Conservation (phyloP, 1,140 invertebrate genomes). For the Platorchestia sp. region DNA sequence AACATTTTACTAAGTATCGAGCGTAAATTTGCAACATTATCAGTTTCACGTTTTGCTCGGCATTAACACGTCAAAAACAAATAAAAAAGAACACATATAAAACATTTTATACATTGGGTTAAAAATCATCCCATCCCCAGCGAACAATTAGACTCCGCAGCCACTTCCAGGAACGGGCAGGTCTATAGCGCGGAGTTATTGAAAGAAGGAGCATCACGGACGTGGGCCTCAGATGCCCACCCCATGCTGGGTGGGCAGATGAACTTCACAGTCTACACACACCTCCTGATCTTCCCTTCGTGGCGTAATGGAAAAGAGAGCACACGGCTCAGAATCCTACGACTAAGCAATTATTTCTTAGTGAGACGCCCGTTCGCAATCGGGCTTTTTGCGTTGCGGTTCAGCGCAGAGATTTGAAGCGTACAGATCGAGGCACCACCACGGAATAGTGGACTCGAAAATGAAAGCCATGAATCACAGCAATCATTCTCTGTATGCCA, state of each 20-base stretch:
- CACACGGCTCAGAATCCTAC: neutral
- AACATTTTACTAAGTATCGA: no score
- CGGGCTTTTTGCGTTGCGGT: neutral
- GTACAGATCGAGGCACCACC: neutral
- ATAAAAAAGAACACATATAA: no score
- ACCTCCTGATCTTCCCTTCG: slow-evolving; percentile 20
- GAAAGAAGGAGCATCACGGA: neutral
- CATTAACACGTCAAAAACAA: no score
- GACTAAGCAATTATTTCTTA: neutral
- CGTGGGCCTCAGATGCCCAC: neutral
- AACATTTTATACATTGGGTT: no score
- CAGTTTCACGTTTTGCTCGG: no score
- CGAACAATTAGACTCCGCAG: neutral
- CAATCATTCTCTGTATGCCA: no score
- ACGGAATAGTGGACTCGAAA: no score
- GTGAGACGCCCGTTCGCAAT: neutral
- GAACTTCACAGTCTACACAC: slow-evolving; percentile 15
- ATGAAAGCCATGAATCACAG: no score
- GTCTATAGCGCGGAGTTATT: neutral
- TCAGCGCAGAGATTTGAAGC: neutral
- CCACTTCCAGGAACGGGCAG: neutral
- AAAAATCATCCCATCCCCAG: neutral
- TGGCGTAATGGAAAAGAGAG: neutral
- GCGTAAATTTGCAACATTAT: no score
- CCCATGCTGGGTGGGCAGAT: slow-evolving; percentile 20